Percentiles rank a stretch among this genome's conserved stretches.
These are phyloP conservation scores for Micoletzkya japonica DNA, from an alignment of 2,888 invertebrate genomes.

Conservation along the genomic window DNA sequence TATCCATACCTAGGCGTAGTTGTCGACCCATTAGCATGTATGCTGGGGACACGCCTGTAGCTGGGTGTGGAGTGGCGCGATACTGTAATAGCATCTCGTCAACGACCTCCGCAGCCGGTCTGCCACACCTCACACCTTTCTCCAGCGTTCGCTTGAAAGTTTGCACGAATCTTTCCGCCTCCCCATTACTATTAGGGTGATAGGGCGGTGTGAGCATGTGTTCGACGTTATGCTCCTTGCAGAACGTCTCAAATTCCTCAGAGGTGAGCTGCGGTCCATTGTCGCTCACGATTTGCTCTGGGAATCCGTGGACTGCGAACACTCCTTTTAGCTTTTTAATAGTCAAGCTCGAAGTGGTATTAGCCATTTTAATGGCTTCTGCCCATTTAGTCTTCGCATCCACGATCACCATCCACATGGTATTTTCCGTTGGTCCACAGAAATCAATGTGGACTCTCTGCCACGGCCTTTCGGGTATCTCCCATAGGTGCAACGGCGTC, in stretches of 20 bases:
- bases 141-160: constrained; percentile 30
- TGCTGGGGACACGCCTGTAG: background rate
- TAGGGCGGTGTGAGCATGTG: constrained; percentile 36
- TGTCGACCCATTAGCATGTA: constrained; percentile 2
- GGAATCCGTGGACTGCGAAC: constrained; percentile 31
- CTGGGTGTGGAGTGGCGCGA: background rate
- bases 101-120: constrained; percentile 5
- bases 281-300: constrained; percentile 38
- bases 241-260: constrained; percentile 25
- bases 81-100: background rate
- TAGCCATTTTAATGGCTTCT: constrained; percentile 5
- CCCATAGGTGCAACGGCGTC: constrained; percentile 24
- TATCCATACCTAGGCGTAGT: background rate
- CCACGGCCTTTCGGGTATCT: constrained; percentile 16
- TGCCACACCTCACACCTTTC: background rate
- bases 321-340: constrained; percentile 4
- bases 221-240: constrained; percentile 26
- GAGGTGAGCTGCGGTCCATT: constrained; percentile 33
- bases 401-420: constrained; percentile 22
- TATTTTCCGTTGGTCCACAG: background rate
- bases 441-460: constrained; percentile 23
- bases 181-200: constrained; percentile 44
- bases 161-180: constrained; percentile 43
- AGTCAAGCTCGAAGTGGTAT: constrained; percentile 2
- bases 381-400: constrained; percentile 29